Base-by-base conservation (phyloP, 1,140 invertebrate genomes). In the Temnothorax curvispinosus region DNA sequence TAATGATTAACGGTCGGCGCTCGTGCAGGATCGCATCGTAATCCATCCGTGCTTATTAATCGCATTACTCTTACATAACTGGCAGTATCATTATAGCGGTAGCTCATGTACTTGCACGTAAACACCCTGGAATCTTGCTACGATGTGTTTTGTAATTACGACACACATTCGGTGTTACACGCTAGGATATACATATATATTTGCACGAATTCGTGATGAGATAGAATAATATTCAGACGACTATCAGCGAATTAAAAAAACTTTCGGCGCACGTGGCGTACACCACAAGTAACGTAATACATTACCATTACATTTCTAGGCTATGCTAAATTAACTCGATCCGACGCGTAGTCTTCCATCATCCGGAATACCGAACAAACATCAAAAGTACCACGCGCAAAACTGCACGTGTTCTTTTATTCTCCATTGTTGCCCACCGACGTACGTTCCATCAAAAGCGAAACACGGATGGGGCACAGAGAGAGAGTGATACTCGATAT, bases 11-110 rank as follows among this genome's bases (percentile, higher is more conserved):
- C 69, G 80, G 80, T 41, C 54, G 69, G 41, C n/a, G 27, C 67
- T 82, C 80, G 67, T 56, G n/a, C 47, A 54, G 27, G 58, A 84
- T 84, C 18, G 80, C 54, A 82, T 82, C 80, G 67, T 60, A 75
- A 84, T 84, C 80, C 54, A 84, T 75, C 80, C 41, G 54, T 75
- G 80, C 54, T 84, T 84, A 84, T 84, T 84, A 84, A 84, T 84
- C 80, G 69, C 69, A 75, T 75, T 84, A 75, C 80, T 84, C 69
- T 84, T 84, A 84, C 69, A 21, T 74, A 75, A 75, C 54, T 84
- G 69, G 54, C 65, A 81, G 65, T 75, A 75, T 75, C 69, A 60
- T 84, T 60, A 75, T 38, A 50, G 41, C 54, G 38, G 69, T 44
- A 18, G 47, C 41, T 74, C 67, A n/a, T 60, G 69, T 62, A 75